Percentiles rank a stretch among this genome's conserved stretches.
Evolutionary conservation across 2,888 invertebrate genomes (phyloP).

Genomic region (Danaus chrysippus): DNA sequence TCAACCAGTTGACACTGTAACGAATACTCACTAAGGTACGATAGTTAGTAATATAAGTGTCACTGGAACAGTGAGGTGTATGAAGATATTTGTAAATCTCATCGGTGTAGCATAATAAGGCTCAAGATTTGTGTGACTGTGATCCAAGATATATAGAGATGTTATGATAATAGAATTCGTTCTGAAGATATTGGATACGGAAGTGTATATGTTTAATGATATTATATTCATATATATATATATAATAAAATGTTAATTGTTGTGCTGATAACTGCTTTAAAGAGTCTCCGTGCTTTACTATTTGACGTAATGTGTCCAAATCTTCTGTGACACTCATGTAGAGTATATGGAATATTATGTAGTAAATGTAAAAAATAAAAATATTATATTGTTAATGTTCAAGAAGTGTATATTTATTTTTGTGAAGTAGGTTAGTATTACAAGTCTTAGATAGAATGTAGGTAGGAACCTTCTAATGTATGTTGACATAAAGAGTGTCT

Average conservation of each 20-base stretch:
- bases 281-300: constrained; percentile 26
- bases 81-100: neutral
- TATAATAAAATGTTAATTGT: constrained; percentile 21
- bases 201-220: neutral
- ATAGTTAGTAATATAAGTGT: no score
- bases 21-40: no score
- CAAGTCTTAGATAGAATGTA: constrained; percentile 29
- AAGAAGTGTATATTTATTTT: constrained; percentile 33
- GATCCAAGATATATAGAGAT: constrained; percentile 4
- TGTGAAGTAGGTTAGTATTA: constrained; percentile 32
- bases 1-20: no score
- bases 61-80: no score
- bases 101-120: neutral
- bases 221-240: neutral
- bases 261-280: constrained; percentile 30
- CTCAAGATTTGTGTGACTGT: neutral
- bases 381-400: constrained; percentile 33
- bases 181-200: constrained; percentile 6
- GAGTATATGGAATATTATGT: constrained; percentile 18
- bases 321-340: neutral
- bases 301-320: constrained; percentile 1
- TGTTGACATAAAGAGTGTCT: neutral
- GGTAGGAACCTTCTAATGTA: constrained; percentile 26
- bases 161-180: constrained; percentile 7
- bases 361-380: constrained; percentile 11